Evolutionary conservation across 2,113 vertebrate genomes (phyloP).

Genomic region (Hylia prasina): DNA sequence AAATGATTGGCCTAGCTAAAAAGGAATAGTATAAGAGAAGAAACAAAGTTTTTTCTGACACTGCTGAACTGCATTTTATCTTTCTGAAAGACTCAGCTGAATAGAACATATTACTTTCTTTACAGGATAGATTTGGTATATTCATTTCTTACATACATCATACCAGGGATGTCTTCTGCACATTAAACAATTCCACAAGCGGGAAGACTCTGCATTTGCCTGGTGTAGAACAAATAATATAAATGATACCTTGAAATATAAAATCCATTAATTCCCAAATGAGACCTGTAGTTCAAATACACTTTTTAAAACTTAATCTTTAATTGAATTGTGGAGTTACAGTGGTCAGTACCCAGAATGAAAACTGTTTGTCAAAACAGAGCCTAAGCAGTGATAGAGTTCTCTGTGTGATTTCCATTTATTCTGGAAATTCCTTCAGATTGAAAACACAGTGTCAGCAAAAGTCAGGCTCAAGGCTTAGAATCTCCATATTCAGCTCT

Average conservation of each 20-base stretch:
- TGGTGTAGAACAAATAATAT: neutral
- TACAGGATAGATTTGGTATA: neutral
- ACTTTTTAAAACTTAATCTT: neutral
- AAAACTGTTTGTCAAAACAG: neutral
- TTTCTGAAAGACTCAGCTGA: neutral
- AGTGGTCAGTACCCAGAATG: neutral
- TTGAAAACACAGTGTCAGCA: accelerated
- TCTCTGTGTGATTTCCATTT: neutral
- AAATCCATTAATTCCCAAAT: neutral
- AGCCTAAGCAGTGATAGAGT: neutral
- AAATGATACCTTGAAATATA: accelerated
- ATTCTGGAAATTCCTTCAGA: neutral
- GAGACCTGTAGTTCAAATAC: neutral
- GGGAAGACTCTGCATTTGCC: neutral
- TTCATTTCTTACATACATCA: neutral
- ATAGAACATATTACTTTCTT: neutral
- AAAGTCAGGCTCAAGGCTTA: neutral
- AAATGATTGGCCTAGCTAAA: neutral
- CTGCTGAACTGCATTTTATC: neutral
- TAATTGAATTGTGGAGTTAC: neutral
- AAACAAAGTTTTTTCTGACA: neutral
- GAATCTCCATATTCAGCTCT: neutral
- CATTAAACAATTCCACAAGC: neutral
- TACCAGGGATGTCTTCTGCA: neutral
- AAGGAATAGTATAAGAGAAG: neutral